Evolutionary conservation across 1,140 invertebrate species (phyloP), one percentile per base, ranked within the genome.

Genomic region (Polyergus mexicanus): DNA sequence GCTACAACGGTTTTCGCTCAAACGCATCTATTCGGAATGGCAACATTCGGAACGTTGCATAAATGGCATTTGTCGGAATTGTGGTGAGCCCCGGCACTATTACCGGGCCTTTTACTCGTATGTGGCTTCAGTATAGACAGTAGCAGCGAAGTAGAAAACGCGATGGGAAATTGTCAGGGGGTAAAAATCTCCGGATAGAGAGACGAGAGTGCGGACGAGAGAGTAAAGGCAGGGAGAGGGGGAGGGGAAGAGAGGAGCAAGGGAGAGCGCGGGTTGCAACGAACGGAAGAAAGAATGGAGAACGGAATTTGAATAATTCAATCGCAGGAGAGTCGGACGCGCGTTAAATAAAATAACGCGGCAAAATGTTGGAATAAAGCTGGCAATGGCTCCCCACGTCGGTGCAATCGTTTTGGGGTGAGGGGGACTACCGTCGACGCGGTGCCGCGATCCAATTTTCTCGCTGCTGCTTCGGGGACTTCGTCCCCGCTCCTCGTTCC

Each of bases 281-380:
- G 69, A 71, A 32, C 44, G 22, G 58, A 62, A 47, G 62, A 83
- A 66, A 72, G 77, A 86, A 83, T 60, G 77, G 28, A 75, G 77
- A 60, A 80, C 72, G 51, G 62, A 90, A 89, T 90, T 90, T 89
- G 89, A 90, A 90, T 89, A 89, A 90, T 90, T 90, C 86, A 89
- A 90, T 90, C 89, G 88, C 44, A 71, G 35, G 32, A 60, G 71
- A 80, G 81, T 83, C 76, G 88, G 81, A 87, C 86, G 86, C 75
- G 65, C 72, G 76, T 90, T 89, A 87, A 90, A 90, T 88, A 88
- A 89, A 90, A 88, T 88, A 90, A 89, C 88, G 81, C 56, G 63
- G 71, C 63, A 87, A 90, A 89, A 89, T 84, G 85, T 78, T 90
- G 89, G 88, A 89, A 87, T 87, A 85, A 89, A 89, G 78, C 75